These are phyloP conservation scores for Encarsia formosa DNA, from an alignment of 2,888 invertebrate species.

Conservation along the genomic window DNA sequence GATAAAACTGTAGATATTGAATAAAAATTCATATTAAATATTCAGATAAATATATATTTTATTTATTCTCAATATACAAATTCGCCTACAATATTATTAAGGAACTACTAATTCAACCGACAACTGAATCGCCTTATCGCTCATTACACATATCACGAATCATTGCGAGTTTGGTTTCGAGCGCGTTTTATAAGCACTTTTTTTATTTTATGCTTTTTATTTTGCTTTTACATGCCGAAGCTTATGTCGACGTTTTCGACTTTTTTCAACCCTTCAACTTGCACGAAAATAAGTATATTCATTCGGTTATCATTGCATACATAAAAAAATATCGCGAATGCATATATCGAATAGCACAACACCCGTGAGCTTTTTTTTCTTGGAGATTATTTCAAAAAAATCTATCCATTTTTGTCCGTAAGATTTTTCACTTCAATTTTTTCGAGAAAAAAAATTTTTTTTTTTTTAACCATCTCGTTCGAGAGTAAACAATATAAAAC, in stretches of 20 bases:
- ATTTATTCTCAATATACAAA: slow-evolving; percentile 46
- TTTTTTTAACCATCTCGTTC: neutral
- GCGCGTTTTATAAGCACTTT: slow-evolving; percentile 35
- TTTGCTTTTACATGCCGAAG: neutral
- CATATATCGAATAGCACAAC: slow-evolving; percentile 23
- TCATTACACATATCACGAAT: slow-evolving; percentile 40
- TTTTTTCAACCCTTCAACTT: slow-evolving; percentile 2
- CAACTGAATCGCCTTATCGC: slow-evolving; percentile 37
- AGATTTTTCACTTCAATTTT: neutral
- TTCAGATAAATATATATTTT: slow-evolving; percentile 43
- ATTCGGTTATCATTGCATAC: slow-evolving; percentile 5
- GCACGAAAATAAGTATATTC: slow-evolving; percentile 14
- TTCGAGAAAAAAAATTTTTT: neutral
- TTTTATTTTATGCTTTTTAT: neutral
- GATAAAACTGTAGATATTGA: too few relatives aligned
- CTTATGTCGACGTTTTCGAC: neutral
- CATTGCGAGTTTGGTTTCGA: slow-evolving; percentile 46
- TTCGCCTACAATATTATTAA: slow-evolving; percentile 44
- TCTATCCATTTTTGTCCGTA: too few relatives aligned
- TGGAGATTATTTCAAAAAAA: neutral
- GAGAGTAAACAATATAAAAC: neutral
- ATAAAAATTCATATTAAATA: neutral
- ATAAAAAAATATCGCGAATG: slow-evolving; percentile 26
- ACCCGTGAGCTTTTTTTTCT: slow-evolving; percentile 18
- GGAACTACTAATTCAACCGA: slow-evolving; percentile 44